Evolutionary conservation across 1,140 invertebrate genomes (phyloP).

Genomic region (Gonatopus flavifemur): DNA sequence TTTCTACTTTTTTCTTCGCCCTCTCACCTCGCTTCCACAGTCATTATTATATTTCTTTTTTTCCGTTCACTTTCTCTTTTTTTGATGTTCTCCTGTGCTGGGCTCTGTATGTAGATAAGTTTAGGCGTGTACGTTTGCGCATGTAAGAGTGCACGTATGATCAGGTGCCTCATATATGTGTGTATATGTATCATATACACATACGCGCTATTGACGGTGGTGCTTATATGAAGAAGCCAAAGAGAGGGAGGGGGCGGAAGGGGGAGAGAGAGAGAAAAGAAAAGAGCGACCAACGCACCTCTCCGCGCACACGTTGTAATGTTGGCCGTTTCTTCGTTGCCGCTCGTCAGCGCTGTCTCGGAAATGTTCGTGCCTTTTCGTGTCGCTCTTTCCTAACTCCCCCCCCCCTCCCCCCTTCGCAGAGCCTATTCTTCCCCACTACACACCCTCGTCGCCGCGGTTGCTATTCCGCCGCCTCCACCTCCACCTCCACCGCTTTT

Average conservation of each 20-base stretch:
- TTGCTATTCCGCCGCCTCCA: background rate
- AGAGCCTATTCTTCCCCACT: background rate
- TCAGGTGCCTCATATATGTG: too few relatives aligned
- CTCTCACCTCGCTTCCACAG: too few relatives aligned
- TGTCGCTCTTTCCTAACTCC: constrained; percentile 15
- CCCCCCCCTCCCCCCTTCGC: background rate
- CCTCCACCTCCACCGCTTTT: constrained; percentile 15
- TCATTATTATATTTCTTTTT: too few relatives aligned
- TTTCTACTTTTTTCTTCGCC: too few relatives aligned
- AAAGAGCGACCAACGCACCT: constrained; percentile 31
- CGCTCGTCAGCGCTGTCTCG: constrained; percentile 27
- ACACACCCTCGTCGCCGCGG: background rate
- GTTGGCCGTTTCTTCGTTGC: constrained; percentile 25
- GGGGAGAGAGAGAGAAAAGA: background rate
- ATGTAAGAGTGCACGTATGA: too few relatives aligned
- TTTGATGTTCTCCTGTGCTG: too few relatives aligned
- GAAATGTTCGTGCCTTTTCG: constrained; percentile 39
- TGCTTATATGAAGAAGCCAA: background rate
- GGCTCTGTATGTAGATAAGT: too few relatives aligned
- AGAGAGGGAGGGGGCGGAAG: background rate
- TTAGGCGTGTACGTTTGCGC: too few relatives aligned
- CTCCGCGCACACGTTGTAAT: constrained; percentile 14
- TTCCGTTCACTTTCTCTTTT: too few relatives aligned
- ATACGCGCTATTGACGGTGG: too few relatives aligned
- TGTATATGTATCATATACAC: too few relatives aligned